Conservation (phyloP, 1,140 invertebrate species). For the Pseudomyrmex sp. region DNA sequence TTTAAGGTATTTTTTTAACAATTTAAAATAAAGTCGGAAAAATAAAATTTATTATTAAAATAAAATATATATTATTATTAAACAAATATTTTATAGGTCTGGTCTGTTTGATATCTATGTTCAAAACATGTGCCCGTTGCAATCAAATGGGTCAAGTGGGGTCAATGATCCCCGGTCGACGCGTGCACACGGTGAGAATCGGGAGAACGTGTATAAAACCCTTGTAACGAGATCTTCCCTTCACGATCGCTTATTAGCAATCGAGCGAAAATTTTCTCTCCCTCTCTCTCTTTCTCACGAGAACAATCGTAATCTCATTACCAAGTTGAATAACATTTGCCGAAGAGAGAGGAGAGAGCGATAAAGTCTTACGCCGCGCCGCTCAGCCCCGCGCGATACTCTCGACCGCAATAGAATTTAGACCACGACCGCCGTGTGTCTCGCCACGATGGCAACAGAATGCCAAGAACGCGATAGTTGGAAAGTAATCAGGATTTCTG, state of each 20-base stretch:
- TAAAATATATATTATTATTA: neutral
- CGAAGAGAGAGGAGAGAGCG: neutral
- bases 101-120: neutral
- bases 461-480: constrained; percentile 27
- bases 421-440: constrained; percentile 7
- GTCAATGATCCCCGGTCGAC: constrained; percentile 13
- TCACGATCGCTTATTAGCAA: constrained; percentile 15
- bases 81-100: neutral
- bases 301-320: constrained; percentile 42
- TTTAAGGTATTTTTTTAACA: neutral
- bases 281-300: too few relatives aligned
- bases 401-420: constrained; percentile 23
- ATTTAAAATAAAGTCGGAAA: neutral
- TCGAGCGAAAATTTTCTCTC: constrained; percentile 9
- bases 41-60: neutral
- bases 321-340: constrained; percentile 16
- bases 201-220: neutral
- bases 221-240: neutral
- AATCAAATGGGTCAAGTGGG: constrained; percentile 30
- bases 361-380: constrained; percentile 13
- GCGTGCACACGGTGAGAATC: constrained; percentile 8
- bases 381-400: neutral
- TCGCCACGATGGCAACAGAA: constrained; percentile 1
- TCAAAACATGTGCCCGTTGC: neutral
- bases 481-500: constrained; percentile 37